Evolutionary conservation across 2,797 vertebrate species (phyloP).

Genomic region (Megaceryle alcyon): DNA sequence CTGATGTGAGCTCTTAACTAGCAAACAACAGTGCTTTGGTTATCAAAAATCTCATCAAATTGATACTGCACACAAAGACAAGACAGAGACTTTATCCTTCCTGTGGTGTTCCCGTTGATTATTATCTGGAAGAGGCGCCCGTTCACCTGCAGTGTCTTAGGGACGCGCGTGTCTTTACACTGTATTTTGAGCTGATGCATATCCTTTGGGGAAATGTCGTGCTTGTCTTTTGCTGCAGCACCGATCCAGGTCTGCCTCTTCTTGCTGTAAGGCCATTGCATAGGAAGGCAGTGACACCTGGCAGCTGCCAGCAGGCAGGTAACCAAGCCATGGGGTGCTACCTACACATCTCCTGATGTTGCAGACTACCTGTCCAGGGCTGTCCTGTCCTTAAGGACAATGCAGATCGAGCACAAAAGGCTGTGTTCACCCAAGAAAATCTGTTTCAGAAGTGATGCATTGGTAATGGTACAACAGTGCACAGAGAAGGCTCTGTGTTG

Average conservation of each 20-base stretch:
- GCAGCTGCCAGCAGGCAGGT: background rate
- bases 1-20: background rate
- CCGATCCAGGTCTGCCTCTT: fast-evolving
- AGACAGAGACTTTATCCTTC: background rate
- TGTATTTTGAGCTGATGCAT: background rate
- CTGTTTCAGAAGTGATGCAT: background rate
- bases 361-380: background rate
- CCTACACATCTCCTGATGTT: background rate
- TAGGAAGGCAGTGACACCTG: background rate
- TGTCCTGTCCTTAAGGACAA: background rate
- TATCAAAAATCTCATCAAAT: background rate
- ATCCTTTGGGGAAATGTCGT: background rate
- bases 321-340: background rate
- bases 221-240: background rate
- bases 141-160: background rate
- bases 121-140: background rate
- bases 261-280: background rate
- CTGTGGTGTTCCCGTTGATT: background rate
- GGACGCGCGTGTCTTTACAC: fast-evolving
- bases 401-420: background rate
- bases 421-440: background rate
- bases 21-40: background rate
- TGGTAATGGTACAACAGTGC: background rate
- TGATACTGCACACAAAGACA: background rate
- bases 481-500: background rate